Evolutionary conservation across 2,113 vertebrate genomes (phyloP).

Genomic region (Charadrius vociferus): DNA sequence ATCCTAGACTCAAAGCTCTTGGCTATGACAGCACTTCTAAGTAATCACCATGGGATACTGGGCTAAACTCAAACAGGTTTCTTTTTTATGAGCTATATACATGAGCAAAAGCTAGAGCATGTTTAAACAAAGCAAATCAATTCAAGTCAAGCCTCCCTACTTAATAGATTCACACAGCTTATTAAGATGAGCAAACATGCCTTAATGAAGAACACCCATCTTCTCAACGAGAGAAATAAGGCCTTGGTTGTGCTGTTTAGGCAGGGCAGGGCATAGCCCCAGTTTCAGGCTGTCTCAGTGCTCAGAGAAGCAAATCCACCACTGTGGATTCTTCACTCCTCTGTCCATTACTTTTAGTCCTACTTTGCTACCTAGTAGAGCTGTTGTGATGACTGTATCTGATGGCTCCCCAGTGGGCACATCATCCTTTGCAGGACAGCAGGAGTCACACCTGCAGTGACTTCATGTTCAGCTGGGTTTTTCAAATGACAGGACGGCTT

Average conservation of each 20-base stretch:
- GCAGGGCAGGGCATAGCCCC: background rate
- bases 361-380: background rate
- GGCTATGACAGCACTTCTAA: constrained; percentile 41
- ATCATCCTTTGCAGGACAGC: background rate
- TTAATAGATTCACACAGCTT: constrained; percentile 50
- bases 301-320: background rate
- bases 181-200: constrained; percentile 53
- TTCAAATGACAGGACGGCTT: background rate
- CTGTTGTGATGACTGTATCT: background rate
- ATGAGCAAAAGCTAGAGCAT: constrained; percentile 56
- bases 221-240: constrained; percentile 29
- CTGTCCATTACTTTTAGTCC: background rate
- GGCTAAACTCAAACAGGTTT: constrained; percentile 58
- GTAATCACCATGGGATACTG: constrained; percentile 45
- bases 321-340: background rate
- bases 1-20: constrained; percentile 42
- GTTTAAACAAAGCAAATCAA: constrained; percentile 68
- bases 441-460: background rate
- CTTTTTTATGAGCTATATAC: constrained; percentile 56
- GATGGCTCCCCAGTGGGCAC: background rate
- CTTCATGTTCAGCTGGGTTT: background rate
- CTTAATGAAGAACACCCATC: constrained; percentile 59
- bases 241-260: background rate
- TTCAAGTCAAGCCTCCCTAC: constrained; percentile 33
- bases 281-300: background rate